Base-by-base conservation (phyloP, 2,797 vertebrate species). In the Gadopsis marmoratus region DNA sequence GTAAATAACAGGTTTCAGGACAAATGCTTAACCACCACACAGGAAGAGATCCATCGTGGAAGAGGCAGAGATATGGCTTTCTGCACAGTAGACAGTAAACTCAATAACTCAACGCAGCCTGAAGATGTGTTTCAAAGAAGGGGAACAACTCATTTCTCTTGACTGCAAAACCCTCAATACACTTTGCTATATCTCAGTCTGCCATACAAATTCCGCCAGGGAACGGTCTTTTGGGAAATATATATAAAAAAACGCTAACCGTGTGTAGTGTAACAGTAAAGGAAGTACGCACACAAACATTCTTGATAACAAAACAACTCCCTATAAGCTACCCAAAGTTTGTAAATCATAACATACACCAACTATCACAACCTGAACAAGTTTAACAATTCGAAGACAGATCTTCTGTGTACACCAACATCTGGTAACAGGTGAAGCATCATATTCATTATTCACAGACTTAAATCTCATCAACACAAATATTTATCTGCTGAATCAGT, bases 121-220 rank as follows among this genome's bases (percentile, higher is more conserved):
- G 63, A 63, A 45, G 63, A 58, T 51, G 29, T 31, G 37, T 76
- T 66, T 47, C 51, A 13, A 41, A 54, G 29, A 58, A 43, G 17
- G 3, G 11, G 4, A 23, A 26, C 4, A 48, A 56, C 29, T 55
- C n/a, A 58, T 51, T 50, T 67, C 12, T 76, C 79, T 71, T 56
- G 47, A 29, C 56, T 16, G 35, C 4, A 51, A 58, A 53, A 56
- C 68, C 55, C 33, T 48, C 13, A 67, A 31, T 26, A 23, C 26
- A 35, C 9, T 39, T 63, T 56, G 35, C 26, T 31, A 7, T 39
- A 26, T 14, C 26, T 77, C 29, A 45, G 51, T 60, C 19, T 8
- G 6, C 70, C 62, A 48, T 35, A 53, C 11, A 23, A 16, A 76
- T 12, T 51, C 4, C 21, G 37, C 14, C 3, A 53, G 26, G 9